Evolutionary conservation across 2,888 invertebrate species (phyloP).

Genomic region (Heliconius sara): DNA sequence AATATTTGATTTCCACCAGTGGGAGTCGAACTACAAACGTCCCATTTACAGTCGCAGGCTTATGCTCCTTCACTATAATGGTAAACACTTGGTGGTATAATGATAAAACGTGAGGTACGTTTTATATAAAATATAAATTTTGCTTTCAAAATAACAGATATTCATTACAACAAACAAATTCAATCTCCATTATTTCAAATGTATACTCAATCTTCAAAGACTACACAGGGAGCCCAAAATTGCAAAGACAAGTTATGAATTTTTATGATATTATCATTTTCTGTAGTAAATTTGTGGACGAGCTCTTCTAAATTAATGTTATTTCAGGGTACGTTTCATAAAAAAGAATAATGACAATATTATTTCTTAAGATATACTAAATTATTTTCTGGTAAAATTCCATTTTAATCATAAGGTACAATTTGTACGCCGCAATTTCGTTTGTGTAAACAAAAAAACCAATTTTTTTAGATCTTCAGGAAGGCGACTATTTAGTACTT

Average conservation of each 20-base stretch:
- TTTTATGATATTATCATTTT: not conserved
- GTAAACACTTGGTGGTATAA: no score
- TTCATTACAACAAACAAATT: not conserved
- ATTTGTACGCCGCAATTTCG: not conserved
- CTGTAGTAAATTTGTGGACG: not conserved
- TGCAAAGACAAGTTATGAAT: slow-evolving; percentile 5
- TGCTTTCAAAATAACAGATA: not conserved
- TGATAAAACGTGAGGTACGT: no score
- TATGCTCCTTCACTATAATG: no score
- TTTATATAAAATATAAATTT: no score
- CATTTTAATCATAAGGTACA: not conserved
- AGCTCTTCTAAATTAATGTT: slow-evolving; percentile 5
- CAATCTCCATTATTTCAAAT: not conserved
- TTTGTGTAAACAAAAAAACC: no score
- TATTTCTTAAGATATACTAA: not conserved
- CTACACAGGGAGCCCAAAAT: not conserved
- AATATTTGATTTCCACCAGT: no score
- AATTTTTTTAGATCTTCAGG: no score
- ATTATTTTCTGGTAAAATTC: not conserved
- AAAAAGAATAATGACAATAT: not conserved
- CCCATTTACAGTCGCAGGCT: no score
- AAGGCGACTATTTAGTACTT: no score
- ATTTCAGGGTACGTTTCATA: not conserved
- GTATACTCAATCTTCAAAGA: not conserved
- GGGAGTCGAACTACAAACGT: no score